These are phyloP conservation scores for Sylvia atricapilla DNA, from an alignment of 2,113 vertebrate species.

Conservation along the genomic window DNA sequence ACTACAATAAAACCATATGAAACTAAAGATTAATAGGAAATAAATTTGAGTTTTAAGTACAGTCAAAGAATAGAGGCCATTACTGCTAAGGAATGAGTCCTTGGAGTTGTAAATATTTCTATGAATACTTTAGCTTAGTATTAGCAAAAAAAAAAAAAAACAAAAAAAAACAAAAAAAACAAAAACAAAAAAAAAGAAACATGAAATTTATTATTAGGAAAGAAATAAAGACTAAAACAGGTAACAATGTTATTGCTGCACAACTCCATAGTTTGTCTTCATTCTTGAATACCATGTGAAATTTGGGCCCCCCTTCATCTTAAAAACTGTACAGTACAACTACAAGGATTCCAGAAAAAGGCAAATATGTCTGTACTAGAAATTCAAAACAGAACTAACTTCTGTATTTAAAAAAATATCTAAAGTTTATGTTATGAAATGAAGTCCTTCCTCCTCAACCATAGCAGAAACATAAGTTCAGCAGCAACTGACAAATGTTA, in stretches of 20 bases:
- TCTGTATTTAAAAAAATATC: not conserved
- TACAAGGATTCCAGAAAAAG: conserved; percentile 2
- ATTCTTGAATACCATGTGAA: not conserved
- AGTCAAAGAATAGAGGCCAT: not conserved
- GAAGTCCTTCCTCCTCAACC: not conserved
- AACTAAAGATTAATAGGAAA: not conserved
- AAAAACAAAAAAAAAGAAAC: not conserved
- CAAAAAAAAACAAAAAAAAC: not conserved
- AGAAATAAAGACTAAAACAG: not conserved
- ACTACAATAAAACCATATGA: not conserved
- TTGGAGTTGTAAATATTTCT: not conserved
- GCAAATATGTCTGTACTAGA: not conserved
- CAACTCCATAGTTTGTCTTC: not conserved
- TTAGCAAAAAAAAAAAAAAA: not conserved
- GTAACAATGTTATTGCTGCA: not conserved
- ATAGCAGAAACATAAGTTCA: not conserved
- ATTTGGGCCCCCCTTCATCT: not conserved
- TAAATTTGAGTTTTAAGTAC: not conserved
- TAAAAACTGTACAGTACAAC: not conserved
- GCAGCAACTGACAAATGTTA: not conserved
- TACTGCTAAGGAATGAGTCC: not conserved
- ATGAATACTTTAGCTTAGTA: not conserved
- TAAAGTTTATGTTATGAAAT: not conserved
- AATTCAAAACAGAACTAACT: not conserved
- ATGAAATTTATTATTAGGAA: not conserved